Evolutionary conservation across 2,113 vertebrate species (phyloP).

Genomic region (Nematolebias whitei): DNA sequence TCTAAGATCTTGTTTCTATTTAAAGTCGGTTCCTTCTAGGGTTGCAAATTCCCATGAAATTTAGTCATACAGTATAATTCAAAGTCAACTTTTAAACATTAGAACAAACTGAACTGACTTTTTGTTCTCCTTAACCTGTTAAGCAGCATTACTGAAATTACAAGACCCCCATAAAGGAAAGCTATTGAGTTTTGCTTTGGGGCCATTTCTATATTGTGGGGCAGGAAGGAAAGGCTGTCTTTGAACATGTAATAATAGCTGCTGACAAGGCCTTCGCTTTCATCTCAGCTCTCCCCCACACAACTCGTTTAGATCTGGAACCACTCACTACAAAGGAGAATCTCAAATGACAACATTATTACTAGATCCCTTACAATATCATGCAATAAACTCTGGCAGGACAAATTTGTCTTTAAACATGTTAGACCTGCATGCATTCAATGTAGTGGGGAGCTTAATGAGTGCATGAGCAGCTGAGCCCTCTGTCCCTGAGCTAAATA

Average conservation of each 20-base stretch:
- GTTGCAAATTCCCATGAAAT: constrained; percentile 9
- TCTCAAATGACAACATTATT: constrained; percentile 12
- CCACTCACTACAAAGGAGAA: constrained; percentile 20
- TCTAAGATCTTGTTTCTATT: constrained; percentile 11
- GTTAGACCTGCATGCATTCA: constrained; percentile 9
- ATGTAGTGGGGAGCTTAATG: neutral
- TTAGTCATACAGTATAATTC: neutral
- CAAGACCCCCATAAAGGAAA: constrained; percentile 26
- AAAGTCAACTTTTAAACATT: constrained; percentile 14
- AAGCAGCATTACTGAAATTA: constrained; percentile 21
- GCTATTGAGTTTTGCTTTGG: constrained; percentile 30
- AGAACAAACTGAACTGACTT: neutral
- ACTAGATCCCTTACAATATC: constrained; percentile 16
- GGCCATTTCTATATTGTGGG: constrained; percentile 38
- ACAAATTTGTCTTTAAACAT: constrained; percentile 6
- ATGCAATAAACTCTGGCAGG: constrained; percentile 12
- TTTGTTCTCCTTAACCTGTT: constrained; percentile 22
- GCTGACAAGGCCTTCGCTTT: constrained; percentile 38
- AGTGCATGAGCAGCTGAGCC: neutral
- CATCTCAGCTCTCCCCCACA: constrained; percentile 34
- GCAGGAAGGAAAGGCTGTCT: constrained; percentile 47
- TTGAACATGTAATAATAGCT: constrained; percentile 57
- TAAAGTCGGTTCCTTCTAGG: neutral
- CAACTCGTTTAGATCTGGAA: constrained; percentile 38
- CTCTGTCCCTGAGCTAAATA: neutral